These are phyloP conservation scores for Seriola dumerili DNA, from an alignment of 2,113 vertebrate genomes.

Conservation along the genomic window DNA sequence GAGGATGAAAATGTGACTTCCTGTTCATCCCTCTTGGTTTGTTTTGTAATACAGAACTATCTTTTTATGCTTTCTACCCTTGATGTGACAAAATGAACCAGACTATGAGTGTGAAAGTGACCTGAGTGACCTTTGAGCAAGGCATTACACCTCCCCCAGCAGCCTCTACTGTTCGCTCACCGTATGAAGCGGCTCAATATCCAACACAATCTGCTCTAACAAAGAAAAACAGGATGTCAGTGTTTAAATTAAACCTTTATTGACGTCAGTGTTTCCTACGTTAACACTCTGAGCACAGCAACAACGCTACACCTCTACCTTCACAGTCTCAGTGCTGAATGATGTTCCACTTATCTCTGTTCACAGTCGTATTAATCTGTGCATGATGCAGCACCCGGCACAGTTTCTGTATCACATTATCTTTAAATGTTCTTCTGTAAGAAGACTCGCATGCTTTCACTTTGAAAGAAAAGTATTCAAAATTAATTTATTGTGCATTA, in stretches of 20 bases:
- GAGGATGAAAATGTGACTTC: too few species aligned
- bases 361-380: background rate
- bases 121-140: too few species aligned
- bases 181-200: too few species aligned
- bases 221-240: slow-evolving; percentile 1
- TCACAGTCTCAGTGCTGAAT: slow-evolving; percentile 8
- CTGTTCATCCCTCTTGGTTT: too few species aligned
- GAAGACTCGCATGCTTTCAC: slow-evolving; percentile 76
- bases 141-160: too few species aligned
- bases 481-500: slow-evolving; percentile 30
- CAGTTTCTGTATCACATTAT: slow-evolving; percentile 24
- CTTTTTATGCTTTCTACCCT: too few species aligned
- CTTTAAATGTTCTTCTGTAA: slow-evolving; percentile 69
- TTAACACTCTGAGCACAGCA: slow-evolving; percentile 22
- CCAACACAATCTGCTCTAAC: background rate
- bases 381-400: background rate
- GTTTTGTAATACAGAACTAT: too few species aligned
- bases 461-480: slow-evolving; percentile 75
- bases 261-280: background rate
- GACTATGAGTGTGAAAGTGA: too few species aligned
- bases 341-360: background rate
- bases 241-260: slow-evolving; percentile 27
- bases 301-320: background rate
- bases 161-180: too few species aligned
- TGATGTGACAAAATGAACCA: too few species aligned